Conservation (phyloP, 2,797 vertebrate genomes). For the Cryptoprocta ferox region DNA sequence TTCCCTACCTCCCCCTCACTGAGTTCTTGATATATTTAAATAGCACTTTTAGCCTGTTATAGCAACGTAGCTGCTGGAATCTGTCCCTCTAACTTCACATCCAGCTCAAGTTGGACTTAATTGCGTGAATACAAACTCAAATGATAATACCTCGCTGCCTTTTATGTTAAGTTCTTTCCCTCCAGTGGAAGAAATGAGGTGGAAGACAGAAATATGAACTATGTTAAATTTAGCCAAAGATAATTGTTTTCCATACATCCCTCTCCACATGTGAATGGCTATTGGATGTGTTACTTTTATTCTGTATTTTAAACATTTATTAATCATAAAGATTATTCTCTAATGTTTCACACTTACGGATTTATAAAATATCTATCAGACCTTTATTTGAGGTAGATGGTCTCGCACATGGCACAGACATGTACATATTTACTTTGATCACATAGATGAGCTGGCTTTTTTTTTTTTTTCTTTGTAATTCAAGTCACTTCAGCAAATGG, state of each 20-base stretch:
- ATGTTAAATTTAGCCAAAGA: not conserved
- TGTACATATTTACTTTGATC: not conserved
- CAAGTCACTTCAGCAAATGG: conserved; percentile 93
- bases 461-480: conserved; percentile 59
- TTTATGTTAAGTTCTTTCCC: not conserved
- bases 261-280: not conserved
- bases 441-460: not conserved
- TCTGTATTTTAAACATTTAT: not conserved
- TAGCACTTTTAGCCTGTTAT: not conserved
- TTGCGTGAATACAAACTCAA: not conserved
- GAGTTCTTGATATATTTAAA: not conserved
- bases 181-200: not conserved
- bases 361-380: not conserved
- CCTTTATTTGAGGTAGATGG: not conserved
- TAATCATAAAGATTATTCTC: not conserved
- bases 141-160: not conserved
- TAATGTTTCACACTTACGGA: not conserved
- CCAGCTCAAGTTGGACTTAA: not conserved
- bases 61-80: not conserved
- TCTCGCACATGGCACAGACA: rapidly evolving
- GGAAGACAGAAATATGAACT: not conserved
- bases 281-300: not conserved
- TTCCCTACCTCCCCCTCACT: not conserved
- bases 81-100: not conserved
- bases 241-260: not conserved